Conservation (phyloP, 2,113 vertebrate species). For the Brachyistius frenatus region DNA sequence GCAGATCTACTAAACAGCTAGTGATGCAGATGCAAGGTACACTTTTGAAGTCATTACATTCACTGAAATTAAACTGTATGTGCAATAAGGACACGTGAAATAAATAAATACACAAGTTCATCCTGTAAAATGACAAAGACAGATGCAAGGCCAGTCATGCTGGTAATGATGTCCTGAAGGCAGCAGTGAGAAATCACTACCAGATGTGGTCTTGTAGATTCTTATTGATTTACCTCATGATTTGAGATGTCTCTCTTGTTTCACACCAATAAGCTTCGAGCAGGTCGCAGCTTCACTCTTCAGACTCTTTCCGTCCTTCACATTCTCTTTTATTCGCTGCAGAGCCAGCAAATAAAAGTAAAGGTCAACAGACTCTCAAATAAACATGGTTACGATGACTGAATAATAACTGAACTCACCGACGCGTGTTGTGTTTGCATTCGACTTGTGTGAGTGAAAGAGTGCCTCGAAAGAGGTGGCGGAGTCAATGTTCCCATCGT, state of each 20-base stretch:
- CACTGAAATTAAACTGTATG: too few species aligned
- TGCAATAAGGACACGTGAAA: too few species aligned
- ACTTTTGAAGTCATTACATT: too few species aligned
- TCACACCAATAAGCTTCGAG: background rate
- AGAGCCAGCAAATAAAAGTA: background rate
- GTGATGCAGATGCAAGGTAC: too few species aligned
- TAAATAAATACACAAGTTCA: background rate
- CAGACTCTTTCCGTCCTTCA: background rate
- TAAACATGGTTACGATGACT: background rate
- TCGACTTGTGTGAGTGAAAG: background rate
- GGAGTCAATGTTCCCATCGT: too few species aligned
- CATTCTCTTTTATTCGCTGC: background rate
- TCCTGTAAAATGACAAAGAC: background rate
- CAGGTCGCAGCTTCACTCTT: background rate
- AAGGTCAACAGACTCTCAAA: background rate
- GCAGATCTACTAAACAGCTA: too few species aligned
- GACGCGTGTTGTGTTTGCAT: background rate
- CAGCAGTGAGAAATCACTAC: background rate
- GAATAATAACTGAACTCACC: background rate
- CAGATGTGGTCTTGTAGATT: background rate
- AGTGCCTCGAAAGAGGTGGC: background rate
- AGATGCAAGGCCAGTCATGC: background rate
- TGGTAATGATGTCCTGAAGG: background rate
- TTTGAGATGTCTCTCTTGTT: conserved; percentile 1
- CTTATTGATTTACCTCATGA: conserved; percentile 7